phyloP scores from a whole-genome alignment of 1,140 invertebrate species.

The Hesperophylax magnus region DNA sequence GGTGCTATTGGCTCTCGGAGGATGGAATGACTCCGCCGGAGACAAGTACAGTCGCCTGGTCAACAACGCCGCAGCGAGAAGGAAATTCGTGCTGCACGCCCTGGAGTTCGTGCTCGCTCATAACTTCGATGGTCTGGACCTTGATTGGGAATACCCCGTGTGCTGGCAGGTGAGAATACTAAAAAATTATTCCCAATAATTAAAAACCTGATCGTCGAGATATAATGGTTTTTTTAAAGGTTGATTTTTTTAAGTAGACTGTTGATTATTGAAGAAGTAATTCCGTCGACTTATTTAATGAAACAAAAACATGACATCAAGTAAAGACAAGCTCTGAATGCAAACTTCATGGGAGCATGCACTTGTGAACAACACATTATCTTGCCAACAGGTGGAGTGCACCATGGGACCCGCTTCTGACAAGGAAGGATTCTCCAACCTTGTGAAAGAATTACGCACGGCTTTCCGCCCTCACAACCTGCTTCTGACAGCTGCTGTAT shows the following conservation, averaged over 20 bases:
- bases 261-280: too few species aligned
- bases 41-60: constrained; percentile 90
- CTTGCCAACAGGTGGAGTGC: constrained; percentile 77
- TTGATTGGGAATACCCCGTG: constrained; percentile 94
- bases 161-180: constrained; percentile 89
- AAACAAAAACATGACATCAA: too few species aligned
- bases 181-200: neutral
- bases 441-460: constrained; percentile 79
- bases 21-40: constrained; percentile 91
- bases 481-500: constrained; percentile 86
- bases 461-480: constrained; percentile 81
- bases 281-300: too few species aligned
- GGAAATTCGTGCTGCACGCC: constrained; percentile 81
- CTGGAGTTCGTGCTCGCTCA: constrained; percentile 85
- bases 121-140: constrained; percentile 87
- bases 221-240: too few species aligned
- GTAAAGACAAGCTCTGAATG: too few species aligned
- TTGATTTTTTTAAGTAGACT: too few species aligned
- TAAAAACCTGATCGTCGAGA: too few species aligned
- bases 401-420: constrained; percentile 82
- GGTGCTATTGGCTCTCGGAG: constrained; percentile 88
- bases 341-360: too few species aligned
- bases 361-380: too few species aligned
- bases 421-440: constrained; percentile 80
- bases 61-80: constrained; percentile 79